Evolutionary conservation across 2,888 invertebrate genomes (phyloP).

Genomic region (Aphelenchoides bicaudatus): DNA sequence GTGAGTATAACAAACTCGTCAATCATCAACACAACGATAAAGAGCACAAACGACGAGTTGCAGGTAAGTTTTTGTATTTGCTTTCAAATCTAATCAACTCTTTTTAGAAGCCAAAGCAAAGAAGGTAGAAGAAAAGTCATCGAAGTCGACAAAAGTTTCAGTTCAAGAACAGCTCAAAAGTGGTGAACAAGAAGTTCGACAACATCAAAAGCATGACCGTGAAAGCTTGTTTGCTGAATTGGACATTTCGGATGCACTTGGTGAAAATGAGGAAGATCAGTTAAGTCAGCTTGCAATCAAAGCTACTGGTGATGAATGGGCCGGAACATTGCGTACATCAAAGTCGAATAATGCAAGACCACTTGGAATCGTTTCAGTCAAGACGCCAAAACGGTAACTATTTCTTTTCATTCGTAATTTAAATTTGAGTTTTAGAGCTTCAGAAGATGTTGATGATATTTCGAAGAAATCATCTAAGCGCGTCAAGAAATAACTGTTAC

Average conservation of each 20-base stretch:
- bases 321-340: slow-evolving; percentile 22
- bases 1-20: too few relatives aligned
- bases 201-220: slow-evolving; percentile 44
- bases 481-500: slow-evolving; percentile 5
- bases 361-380: slow-evolving; percentile 32
- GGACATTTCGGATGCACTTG: slow-evolving; percentile 25
- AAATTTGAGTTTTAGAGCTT: neutral
- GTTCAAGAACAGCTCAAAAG: slow-evolving; percentile 48
- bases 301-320: slow-evolving; percentile 38
- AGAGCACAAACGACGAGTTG: slow-evolving; percentile 63
- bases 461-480: neutral
- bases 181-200: slow-evolving; percentile 47
- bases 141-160: slow-evolving; percentile 26
- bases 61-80: neutral
- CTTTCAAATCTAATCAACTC: slow-evolving; percentile 8
- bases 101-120: slow-evolving; percentile 23
- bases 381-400: slow-evolving; percentile 16
- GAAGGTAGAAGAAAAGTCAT: slow-evolving; percentile 18
- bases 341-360: slow-evolving; percentile 25
- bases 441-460: too few relatives aligned
- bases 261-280: slow-evolving; percentile 31
- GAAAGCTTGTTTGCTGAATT: slow-evolving; percentile 42
- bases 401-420: neutral
- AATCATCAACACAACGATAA: too few relatives aligned
- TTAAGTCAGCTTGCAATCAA: slow-evolving; percentile 29